phyloP scores from a whole-genome alignment of 2,113 vertebrate species.

The Leptodactylus fuscus region DNA sequence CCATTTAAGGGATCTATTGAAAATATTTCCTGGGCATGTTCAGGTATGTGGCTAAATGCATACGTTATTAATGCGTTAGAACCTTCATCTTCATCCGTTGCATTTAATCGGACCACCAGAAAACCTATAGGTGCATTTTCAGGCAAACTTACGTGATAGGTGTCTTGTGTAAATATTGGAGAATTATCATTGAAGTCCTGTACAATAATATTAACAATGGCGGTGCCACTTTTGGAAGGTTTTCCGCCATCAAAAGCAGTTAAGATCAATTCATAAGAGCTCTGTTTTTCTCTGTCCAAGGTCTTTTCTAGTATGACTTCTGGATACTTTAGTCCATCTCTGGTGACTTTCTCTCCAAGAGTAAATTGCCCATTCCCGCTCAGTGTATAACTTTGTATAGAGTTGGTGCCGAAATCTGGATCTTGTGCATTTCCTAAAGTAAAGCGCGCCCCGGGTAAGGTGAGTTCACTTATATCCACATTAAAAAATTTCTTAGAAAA shows the following conservation, averaged over 20 bases:
- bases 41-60: constrained; percentile 66
- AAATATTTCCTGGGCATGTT: constrained; percentile 66
- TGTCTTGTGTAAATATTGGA: constrained; percentile 68
- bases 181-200: constrained; percentile 61
- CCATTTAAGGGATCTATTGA: constrained; percentile 67
- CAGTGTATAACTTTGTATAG: constrained; percentile 61
- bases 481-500: background rate
- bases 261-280: background rate
- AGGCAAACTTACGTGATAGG: constrained; percentile 61
- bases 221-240: background rate
- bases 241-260: background rate
- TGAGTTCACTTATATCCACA: constrained; percentile 70
- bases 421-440: constrained; percentile 74
- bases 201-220: background rate
- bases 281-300: background rate
- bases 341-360: constrained; percentile 62
- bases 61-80: constrained; percentile 67
- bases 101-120: background rate
- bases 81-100: background rate
- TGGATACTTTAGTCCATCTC: background rate
- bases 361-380: constrained; percentile 65
- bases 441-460: constrained; percentile 71
- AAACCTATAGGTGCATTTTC: background rate
- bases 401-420: constrained; percentile 71
- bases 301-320: background rate